Percentiles rank a stretch among this genome's conserved stretches.
phyloP scores from a whole-genome alignment of 1,140 invertebrate species.

The Diprion similis region DNA sequence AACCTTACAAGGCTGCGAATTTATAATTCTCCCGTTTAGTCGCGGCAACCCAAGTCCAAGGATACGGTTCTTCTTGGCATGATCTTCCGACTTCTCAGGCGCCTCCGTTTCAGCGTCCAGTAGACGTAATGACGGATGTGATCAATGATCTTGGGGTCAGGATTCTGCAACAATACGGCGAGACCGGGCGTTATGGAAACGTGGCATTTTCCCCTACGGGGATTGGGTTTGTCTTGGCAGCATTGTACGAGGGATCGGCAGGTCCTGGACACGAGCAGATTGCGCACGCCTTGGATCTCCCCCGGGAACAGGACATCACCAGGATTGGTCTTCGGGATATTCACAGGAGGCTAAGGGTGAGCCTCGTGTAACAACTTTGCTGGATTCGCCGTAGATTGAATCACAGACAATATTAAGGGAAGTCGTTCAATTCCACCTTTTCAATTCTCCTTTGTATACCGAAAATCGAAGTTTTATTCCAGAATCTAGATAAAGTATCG shows the following conservation, averaged over 20 bases:
- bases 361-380: conserved; percentile 27
- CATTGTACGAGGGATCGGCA: conserved; percentile 77
- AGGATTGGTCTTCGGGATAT: conserved; percentile 81
- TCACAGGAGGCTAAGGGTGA: conserved; percentile 76
- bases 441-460: not conserved
- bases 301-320: conserved; percentile 72
- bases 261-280: conserved; percentile 75
- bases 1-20: too few species aligned
- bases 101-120: conserved; percentile 51
- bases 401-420: not conserved
- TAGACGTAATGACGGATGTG: conserved; percentile 79
- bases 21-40: not conserved
- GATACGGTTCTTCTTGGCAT: not conserved
- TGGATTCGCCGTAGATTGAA: conserved; percentile 12
- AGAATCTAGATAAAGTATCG: not conserved
- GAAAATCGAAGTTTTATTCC: conserved; percentile 9
- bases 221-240: conserved; percentile 76
- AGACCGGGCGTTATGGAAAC: conserved; percentile 75
- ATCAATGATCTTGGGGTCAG: conserved; percentile 76
- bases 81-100: not conserved
- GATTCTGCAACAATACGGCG: conserved; percentile 63
- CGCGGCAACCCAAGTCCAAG: not conserved
- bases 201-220: conserved; percentile 86
- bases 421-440: conserved; percentile 11
- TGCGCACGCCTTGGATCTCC: conserved; percentile 69